Percentiles rank a stretch among this genome's conserved stretches.
phyloP scores from a whole-genome alignment of 2,113 vertebrate genomes.

The Mobula hypostoma region DNA sequence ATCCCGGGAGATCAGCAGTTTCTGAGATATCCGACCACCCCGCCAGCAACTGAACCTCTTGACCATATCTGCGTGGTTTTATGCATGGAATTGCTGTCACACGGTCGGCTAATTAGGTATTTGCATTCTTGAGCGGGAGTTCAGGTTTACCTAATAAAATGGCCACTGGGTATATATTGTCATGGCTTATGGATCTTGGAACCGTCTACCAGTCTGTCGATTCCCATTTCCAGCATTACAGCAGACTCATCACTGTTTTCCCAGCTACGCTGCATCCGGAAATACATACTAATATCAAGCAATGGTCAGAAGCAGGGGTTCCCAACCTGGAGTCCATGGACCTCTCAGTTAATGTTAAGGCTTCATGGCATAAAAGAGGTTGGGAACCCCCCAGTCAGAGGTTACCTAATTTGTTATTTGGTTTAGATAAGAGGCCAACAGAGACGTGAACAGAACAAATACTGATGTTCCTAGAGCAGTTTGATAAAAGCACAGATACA shows the following conservation, averaged over 20 bases:
- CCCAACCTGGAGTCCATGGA: too few species aligned
- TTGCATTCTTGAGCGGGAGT: too few species aligned
- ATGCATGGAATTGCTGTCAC: too few species aligned
- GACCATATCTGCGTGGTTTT: too few species aligned
- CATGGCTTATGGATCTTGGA: not conserved
- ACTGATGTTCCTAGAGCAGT: not conserved
- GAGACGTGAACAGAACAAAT: not conserved
- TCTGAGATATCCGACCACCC: too few species aligned
- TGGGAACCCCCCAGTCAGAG: not conserved
- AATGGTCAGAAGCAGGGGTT: not conserved
- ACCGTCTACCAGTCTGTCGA: not conserved
- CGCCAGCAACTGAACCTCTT: too few species aligned
- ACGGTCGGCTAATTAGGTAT: too few species aligned
- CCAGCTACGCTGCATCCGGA: not conserved
- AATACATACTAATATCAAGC: not conserved
- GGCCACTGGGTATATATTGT: not conserved
- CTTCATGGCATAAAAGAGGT: too few species aligned
- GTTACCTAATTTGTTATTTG: not conserved
- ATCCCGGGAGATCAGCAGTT: too few species aligned
- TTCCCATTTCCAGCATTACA: not conserved
- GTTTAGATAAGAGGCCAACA: not conserved
- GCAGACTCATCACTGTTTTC: not conserved
- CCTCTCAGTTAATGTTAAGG: too few species aligned
- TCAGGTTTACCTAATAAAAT: too few species aligned
- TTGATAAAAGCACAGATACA: not conserved